Percentiles rank a stretch among this genome's conserved stretches.
These are phyloP conservation scores for Elysia crispata DNA, from an alignment of 2,888 invertebrate genomes.

Conservation along the genomic window DNA sequence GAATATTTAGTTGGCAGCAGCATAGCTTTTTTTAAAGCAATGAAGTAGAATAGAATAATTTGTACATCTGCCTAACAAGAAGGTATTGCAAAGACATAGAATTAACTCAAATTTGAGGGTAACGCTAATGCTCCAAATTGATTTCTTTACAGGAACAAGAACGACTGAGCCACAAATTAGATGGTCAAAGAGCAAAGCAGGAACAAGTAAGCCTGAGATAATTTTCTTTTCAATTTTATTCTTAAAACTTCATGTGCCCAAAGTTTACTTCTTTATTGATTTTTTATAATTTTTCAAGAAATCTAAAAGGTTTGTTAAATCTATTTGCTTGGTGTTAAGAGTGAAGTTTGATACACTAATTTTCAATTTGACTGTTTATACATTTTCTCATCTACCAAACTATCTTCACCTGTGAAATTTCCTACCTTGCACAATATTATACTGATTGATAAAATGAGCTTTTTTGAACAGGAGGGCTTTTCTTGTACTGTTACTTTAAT, in stretches of 20 bases:
- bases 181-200: constrained; percentile 67
- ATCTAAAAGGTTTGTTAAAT: too few species aligned
- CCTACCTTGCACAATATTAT: not conserved
- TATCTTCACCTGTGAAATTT: not conserved
- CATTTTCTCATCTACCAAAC: not conserved
- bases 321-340: too few species aligned
- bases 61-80: too few species aligned
- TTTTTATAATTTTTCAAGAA: not conserved
- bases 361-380: not conserved
- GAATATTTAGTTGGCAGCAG: too few species aligned
- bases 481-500: too few species aligned
- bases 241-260: not conserved
- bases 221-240: too few species aligned
- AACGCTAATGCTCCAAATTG: not conserved
- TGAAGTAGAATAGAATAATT: too few species aligned
- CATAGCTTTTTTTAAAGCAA: too few species aligned
- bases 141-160: constrained; percentile 69
- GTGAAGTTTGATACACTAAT: not conserved
- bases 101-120: too few species aligned
- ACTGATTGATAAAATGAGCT: too few species aligned
- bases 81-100: too few species aligned
- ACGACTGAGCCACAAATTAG: constrained; percentile 67
- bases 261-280: not conserved
- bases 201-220: constrained; percentile 66
- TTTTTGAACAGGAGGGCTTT: too few species aligned